phyloP scores from a whole-genome alignment of 2,113 vertebrate genomes.

The Sitta europaea region DNA sequence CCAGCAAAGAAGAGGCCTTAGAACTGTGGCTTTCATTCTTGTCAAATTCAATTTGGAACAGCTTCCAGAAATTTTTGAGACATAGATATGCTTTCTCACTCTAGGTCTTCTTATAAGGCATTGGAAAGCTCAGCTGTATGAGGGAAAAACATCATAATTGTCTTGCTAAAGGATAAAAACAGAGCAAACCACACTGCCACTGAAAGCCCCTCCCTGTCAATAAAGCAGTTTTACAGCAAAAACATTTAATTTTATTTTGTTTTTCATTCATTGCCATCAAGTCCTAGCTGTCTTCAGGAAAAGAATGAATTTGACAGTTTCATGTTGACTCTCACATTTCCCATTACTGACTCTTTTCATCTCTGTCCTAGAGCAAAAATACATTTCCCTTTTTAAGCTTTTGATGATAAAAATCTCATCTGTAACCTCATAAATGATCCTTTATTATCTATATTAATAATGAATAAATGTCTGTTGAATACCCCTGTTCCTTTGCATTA shows the following conservation, averaged over 20 bases:
- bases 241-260: constrained; percentile 68
- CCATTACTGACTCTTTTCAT: constrained; percentile 65
- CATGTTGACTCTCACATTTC: constrained; percentile 69
- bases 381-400: constrained; percentile 82
- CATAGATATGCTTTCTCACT: not conserved
- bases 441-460: constrained; percentile 89
- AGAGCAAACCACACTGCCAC: not conserved
- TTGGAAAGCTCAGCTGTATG: not conserved
- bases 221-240: constrained; percentile 50
- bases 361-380: constrained; percentile 78
- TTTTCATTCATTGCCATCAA: constrained; percentile 69
- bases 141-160: not conserved
- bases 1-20: not conserved
- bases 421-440: constrained; percentile 82
- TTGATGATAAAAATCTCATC: constrained; percentile 86
- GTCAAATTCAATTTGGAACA: not conserved
- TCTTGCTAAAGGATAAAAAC: constrained; percentile 28
- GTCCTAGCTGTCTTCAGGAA: constrained; percentile 43
- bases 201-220: not conserved
- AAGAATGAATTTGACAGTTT: constrained; percentile 63
- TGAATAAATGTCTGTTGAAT: constrained; percentile 85
- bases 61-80: not conserved
- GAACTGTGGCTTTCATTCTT: not conserved
- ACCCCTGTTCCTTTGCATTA: constrained; percentile 77
- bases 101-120: not conserved